Evolutionary conservation across 2,113 vertebrate genomes (phyloP).

Genomic region (Corythoichthys intestinalis): DNA sequence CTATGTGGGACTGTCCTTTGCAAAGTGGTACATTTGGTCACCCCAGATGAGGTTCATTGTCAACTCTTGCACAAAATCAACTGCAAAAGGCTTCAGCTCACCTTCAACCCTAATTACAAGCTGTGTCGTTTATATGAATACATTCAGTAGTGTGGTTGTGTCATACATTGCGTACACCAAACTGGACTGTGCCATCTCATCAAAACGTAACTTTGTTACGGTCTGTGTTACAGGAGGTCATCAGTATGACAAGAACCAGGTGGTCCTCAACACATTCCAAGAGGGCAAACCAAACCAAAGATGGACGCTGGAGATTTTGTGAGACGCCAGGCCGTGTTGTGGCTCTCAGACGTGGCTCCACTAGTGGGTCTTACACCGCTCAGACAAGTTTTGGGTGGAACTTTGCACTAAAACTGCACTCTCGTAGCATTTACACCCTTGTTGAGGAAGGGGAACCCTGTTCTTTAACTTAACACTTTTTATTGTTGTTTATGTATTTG

Average conservation of each 20-base stretch:
- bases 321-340: constrained; percentile 26
- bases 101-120: too few species aligned
- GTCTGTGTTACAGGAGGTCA: constrained; percentile 76
- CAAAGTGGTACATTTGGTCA: too few species aligned
- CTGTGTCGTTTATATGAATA: too few species aligned
- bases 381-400: not conserved
- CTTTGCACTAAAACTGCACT: constrained; percentile 7
- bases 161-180: too few species aligned
- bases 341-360: not conserved
- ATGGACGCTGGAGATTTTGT: constrained; percentile 85
- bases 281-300: constrained; percentile 77
- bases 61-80: too few species aligned
- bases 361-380: not conserved
- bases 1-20: too few species aligned
- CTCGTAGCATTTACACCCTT: not conserved
- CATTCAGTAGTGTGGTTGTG: too few species aligned
- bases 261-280: constrained; percentile 80
- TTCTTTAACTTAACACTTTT: constrained; percentile 4
- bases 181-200: too few species aligned
- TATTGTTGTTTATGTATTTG: not conserved
- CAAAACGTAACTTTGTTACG: not conserved
- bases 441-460: not conserved
- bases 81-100: too few species aligned
- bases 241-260: constrained; percentile 85
- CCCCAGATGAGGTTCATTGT: too few species aligned